Base-by-base conservation (phyloP, 92 coral and sea anemone genomes). In the Zoanthus sociatus region DNA sequence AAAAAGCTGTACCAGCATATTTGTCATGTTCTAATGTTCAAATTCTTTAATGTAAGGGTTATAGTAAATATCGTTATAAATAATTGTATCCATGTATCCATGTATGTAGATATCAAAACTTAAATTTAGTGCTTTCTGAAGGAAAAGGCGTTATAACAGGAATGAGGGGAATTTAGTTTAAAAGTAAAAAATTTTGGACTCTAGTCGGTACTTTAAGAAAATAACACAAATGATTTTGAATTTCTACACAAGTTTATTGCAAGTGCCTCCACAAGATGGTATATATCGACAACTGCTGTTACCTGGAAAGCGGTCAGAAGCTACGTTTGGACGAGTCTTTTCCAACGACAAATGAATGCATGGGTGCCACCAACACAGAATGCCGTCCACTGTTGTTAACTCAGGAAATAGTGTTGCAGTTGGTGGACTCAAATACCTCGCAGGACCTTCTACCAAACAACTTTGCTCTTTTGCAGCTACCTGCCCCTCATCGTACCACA, bases 251-350 rank as follows among this genome's bases (percentile, higher is more conserved):
- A 56, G 72, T 73, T 55, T 73, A 84, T 73, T 73, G 82, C 21
- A 84, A 33, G 55, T 79, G 77, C 88, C 82, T 84, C 12, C 81
- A 84, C 71, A 84, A 84, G 26, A 84, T 71, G 79, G 20, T 53
- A 4, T 84, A 84, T 14, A 51, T 73, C 20, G 18, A 73, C n/a
- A 84, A 73, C 71, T 61, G 88, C 55, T 50, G 72, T 7, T 84
- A 45, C 55, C 81, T 84, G 37, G 72, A 69, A 31, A 33, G 67
- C 6, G 73, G 60, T 9, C 79, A 84, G 11, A 33, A 78, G 20
- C 88, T 84, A 6, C 73, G 73, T n/a, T 18, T 4, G 16, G 88
- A 84, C 55, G 64, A 15, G 55, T 58, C 45, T 3, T 84, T 84
- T 84, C 88, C 88, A 0, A 63, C 16, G n/a, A 3, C 69, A 63